Percentiles rank a stretch among this genome's conserved stretches.
Conservation (phyloP, 2,888 invertebrate species). For the Agrenia bidenticulata region DNA sequence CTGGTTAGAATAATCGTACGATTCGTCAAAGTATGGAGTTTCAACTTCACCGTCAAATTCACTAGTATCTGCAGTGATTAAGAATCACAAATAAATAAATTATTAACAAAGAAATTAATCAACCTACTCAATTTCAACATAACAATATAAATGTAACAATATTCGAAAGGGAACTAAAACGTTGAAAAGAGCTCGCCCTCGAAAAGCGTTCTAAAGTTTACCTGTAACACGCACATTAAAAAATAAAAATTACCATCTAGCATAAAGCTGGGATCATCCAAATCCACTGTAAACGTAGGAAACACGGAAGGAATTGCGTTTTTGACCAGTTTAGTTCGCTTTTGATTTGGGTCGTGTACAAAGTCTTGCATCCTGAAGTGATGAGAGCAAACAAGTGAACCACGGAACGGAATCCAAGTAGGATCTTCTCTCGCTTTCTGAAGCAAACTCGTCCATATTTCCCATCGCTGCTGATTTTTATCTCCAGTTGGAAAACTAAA, state of each 20-base stretch:
- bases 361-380: conserved; percentile 33
- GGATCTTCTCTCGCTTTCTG: conserved; percentile 28
- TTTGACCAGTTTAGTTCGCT: conserved; percentile 30
- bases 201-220: too few relatives aligned
- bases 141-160: too few relatives aligned
- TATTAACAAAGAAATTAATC: too few relatives aligned
- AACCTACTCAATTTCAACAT: too few relatives aligned
- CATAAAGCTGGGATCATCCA: conserved; percentile 12
- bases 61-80: conserved; percentile 2
- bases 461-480: conserved; percentile 36
- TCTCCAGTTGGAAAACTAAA: conserved; percentile 38
- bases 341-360: conserved; percentile 27
- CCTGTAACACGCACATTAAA: neutral
- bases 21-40: neutral
- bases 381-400: conserved; percentile 36
- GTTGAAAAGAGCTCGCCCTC: too few relatives aligned
- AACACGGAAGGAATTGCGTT: conserved; percentile 36
- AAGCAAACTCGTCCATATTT: conserved; percentile 36
- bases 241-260: conserved; percentile 1
- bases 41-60: neutral
- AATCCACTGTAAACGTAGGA: conserved; percentile 32
- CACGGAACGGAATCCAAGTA: conserved; percentile 35
- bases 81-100: neutral
- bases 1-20: conserved; percentile 3
- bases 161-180: too few relatives aligned